These are phyloP conservation scores for Yoshiicerus persimilis DNA, from an alignment of 1,140 invertebrate genomes.

Conservation along the genomic window DNA sequence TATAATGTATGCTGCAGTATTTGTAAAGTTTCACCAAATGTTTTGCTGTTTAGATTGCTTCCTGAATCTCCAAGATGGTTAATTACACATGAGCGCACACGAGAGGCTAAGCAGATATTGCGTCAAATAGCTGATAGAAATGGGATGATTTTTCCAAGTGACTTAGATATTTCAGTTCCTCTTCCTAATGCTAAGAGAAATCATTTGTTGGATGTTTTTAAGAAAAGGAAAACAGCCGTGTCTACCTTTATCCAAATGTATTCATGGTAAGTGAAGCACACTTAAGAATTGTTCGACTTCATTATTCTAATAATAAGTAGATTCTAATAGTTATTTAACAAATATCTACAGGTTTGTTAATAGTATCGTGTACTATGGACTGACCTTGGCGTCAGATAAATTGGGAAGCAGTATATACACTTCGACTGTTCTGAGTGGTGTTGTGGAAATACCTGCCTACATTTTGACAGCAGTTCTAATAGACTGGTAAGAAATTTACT, in stretches of 20 bases:
- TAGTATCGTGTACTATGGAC: conserved; percentile 43
- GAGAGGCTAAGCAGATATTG: conserved; percentile 34
- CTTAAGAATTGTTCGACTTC: not conserved
- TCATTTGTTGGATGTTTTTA: conserved; percentile 20
- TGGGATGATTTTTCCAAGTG: conserved; percentile 35
- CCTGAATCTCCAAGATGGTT: conserved; percentile 47
- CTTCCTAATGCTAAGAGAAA: not conserved
- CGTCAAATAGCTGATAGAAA: conserved; percentile 29
- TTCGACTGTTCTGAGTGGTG: conserved; percentile 38
- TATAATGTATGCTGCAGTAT: not conserved
- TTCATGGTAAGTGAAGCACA: conserved; percentile 37
- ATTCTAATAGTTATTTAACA: not conserved
- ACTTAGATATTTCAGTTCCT: conserved; percentile 35
- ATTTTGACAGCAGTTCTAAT: conserved; percentile 42
- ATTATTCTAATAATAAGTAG: not conserved
- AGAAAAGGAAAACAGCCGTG: not conserved
- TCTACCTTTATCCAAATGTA: conserved; percentile 38
- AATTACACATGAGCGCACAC: conserved; percentile 26
- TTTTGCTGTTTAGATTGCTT: not conserved
- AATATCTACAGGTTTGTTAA: conserved; percentile 46
- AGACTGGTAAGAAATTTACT: conserved; percentile 33
- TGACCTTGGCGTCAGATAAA: conserved; percentile 41
- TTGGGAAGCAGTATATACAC: conserved; percentile 43
- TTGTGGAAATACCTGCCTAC: conserved; percentile 48
- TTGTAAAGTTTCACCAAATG: not conserved